These are phyloP conservation scores for Oncorhynchus gorbuscha DNA, from an alignment of 2,113 vertebrate genomes.

Conservation along the genomic window DNA sequence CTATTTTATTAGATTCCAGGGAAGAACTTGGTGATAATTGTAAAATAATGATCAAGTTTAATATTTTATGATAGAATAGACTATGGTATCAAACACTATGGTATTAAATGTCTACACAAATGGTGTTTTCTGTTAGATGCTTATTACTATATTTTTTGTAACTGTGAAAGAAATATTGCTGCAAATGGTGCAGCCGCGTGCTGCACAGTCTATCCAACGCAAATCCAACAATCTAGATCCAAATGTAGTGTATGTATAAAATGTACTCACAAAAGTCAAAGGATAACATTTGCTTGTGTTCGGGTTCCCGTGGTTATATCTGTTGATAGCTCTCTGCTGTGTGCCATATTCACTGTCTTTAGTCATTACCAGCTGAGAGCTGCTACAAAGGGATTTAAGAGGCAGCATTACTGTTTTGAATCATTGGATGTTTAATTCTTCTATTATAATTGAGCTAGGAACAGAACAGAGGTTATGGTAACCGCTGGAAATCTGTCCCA, in stretches of 20 bases:
- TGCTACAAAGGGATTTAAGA: constrained; percentile 78
- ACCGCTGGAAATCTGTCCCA: constrained; percentile 80
- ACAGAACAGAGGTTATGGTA: constrained; percentile 79
- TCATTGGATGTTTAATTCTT: constrained; percentile 81
- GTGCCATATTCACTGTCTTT: constrained; percentile 70
- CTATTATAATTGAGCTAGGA: constrained; percentile 82
- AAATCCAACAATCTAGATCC: too few relatives aligned
- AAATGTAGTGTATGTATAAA: too few relatives aligned
- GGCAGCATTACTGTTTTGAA: constrained; percentile 76
- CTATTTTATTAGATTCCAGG: too few relatives aligned
- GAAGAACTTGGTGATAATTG: background rate
- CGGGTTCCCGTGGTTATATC: constrained; percentile 40
- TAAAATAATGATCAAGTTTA: background rate
- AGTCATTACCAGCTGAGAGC: constrained; percentile 75
- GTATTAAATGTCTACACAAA: background rate
- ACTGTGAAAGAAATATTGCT: too few relatives aligned
- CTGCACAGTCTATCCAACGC: too few relatives aligned
- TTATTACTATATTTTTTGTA: too few relatives aligned
- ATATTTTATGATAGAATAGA: background rate
- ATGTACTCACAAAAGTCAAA: background rate
- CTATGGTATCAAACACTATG: background rate
- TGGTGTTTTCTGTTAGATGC: background rate
- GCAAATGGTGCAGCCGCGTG: too few relatives aligned
- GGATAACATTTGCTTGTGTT: background rate
- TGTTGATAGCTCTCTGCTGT: constrained; percentile 57